Conservation (phyloP, 1,140 invertebrate genomes). For the Gyrodactylus salaris region DNA sequence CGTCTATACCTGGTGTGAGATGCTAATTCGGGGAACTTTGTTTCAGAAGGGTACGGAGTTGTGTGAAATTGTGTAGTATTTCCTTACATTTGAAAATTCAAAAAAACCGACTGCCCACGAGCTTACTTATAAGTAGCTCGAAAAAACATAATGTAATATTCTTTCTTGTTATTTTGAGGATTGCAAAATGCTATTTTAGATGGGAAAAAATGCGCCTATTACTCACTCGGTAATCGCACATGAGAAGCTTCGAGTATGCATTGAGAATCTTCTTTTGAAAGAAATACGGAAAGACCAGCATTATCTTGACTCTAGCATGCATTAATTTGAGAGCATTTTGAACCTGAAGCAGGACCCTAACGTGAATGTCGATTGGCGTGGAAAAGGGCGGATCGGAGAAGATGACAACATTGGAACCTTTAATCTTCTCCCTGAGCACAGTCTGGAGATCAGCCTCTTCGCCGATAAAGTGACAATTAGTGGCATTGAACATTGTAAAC, state of each 20-base stretch:
- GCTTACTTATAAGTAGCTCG: too few species aligned
- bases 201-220: too few species aligned
- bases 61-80: too few species aligned
- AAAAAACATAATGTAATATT: too few species aligned
- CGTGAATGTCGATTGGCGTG: neutral
- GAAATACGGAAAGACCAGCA: neutral
- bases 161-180: too few species aligned
- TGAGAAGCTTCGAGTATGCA: neutral
- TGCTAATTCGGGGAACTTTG: too few species aligned
- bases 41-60: too few species aligned
- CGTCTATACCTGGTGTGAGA: too few species aligned
- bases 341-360: neutral
- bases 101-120: too few species aligned
- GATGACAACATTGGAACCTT: neutral
- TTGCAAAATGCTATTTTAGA: too few species aligned
- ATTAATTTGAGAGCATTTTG: neutral
- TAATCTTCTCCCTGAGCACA: neutral
- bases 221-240: neutral
- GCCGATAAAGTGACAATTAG: neutral
- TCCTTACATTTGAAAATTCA: too few species aligned
- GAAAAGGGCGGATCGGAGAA: neutral
- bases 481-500: neutral
- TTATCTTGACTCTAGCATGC: neutral
- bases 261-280: neutral
- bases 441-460: neutral